These are phyloP conservation scores for Spodoptera littoralis DNA, from an alignment of 2,888 invertebrate genomes.

Conservation along the genomic window DNA sequence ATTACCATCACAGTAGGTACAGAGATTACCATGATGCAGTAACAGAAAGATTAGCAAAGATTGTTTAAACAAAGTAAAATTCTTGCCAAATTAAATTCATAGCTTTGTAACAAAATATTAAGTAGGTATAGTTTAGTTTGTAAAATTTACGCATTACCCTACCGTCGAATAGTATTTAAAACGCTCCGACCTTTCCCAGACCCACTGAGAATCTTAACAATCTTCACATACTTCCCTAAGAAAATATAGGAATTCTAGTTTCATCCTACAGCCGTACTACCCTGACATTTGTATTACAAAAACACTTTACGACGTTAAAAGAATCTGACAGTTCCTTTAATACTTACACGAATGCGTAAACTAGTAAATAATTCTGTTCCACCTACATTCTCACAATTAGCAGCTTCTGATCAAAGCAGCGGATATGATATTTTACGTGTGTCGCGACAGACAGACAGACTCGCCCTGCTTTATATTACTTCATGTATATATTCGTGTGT, in stretches of 20 bases:
- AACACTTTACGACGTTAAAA: conserved; percentile 27
- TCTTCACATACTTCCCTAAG: conserved; percentile 2
- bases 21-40: too few relatives aligned
- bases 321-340: conserved; percentile 41
- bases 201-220: conserved; percentile 7
- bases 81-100: too few relatives aligned
- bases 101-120: neutral
- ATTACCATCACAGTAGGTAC: neutral
- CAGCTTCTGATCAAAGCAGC: conserved; percentile 53
- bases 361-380: conserved; percentile 46
- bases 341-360: conserved; percentile 37
- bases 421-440: conserved; percentile 59
- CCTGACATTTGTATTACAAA: conserved; percentile 16
- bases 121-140: neutral
- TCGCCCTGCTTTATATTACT: conserved; percentile 36
- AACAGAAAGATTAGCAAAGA: too few relatives aligned
- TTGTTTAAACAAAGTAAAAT: too few relatives aligned
- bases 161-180: neutral
- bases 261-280: conserved; percentile 5
- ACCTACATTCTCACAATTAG: conserved; percentile 52
- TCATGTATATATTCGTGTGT: conserved; percentile 22
- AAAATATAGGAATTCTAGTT: conserved; percentile 9
- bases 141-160: neutral
- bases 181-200: neutral
- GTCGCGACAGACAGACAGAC: conserved; percentile 44